Evolutionary conservation across 1,140 invertebrate species (phyloP), one percentile per base, ranked within the genome.

Genomic region (Euglossa dilemma): DNA sequence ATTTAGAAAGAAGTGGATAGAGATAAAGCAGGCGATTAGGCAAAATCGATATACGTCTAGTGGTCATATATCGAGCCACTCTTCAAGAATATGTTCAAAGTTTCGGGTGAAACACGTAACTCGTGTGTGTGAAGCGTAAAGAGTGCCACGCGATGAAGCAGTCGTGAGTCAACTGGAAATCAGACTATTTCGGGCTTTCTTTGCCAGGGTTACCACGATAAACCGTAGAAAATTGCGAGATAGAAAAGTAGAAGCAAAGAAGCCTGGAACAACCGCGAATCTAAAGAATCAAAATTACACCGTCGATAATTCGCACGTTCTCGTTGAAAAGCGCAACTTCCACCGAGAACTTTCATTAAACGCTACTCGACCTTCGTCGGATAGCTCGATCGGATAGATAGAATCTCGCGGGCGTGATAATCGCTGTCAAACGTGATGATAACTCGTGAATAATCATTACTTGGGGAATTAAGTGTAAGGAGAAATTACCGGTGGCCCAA

Each of bases 401-500:
- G 1, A 36, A 36, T 36, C 36, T 36, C 1, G 1, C 36, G 4
- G 4, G 36, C 36, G 36, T 36, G 36, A 36, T 36, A 36, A 36
- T 4, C 4, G 4, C 36, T 36, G 4, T 36, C 36, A 36, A 36
- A 4, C 36, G 36, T 36, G 36, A 36, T 4, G 36, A n/a, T n/a
- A n/a, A n/a, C n/a, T n/a, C n/a, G n/a, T 59, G 6, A 2, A 25
- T 59, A 23, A n/a, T 59, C 12, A 59, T 59, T 7, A n/a, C 57
- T 23, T n/a, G n/a, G 25, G 14, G 11, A n/a, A 63, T 63, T 18
- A 64, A 43, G 50, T 50, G n/a, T 23, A 11, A 47, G 59, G 25
- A 16, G 57, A 61, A 85, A 92, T 95, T 93, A 98, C 98, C 98
- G 87, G 98, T 98, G 7, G 99, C 99, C 99, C 99, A 99, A 94